Base-by-base conservation (phyloP, 2,888 invertebrate species). In the Chrysomela aeneicollis region DNA sequence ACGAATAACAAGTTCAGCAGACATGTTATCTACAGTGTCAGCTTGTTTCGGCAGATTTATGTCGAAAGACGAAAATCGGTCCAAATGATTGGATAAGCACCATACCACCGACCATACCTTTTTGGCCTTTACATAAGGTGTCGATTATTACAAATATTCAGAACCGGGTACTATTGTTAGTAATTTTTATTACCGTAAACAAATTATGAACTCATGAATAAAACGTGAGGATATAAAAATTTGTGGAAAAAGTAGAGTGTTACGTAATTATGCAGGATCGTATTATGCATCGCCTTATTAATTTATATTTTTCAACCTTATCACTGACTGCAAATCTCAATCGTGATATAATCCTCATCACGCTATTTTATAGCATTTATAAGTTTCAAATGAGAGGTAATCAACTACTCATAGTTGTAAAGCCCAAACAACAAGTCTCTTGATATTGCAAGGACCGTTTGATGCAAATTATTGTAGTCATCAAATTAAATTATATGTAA, bases 41-140 rank as follows among this genome's bases (percentile, higher is more conserved):
- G 26, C 60, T 52, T 60, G 60, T 60, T 60, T 60, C 53, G 52
- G 59, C 42, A 22, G 52, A 51, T 42, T 51, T 42, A 32, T 19
- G 35, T 59, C 50, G 18, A 60, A 59, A n/a, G n/a, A 54, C 35
- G 35, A 59, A 53, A 52, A 53, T 42, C 46, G 52, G 42, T 42
- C 42, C 37, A 46, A 37, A 60, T 49, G 52, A 51, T 42, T 42
- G 42, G 6, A 15, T 15, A 42, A 42, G n/a, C 15, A 2, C n/a
- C 4, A 15, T 15, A 10, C 8, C n/a, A n/a, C n/a, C n/a, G n/a
- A n/a, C n/a, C n/a, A n/a, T n/a, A n/a, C n/a, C n/a, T n/a, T n/a
- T n/a, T n/a, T n/a, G n/a, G n/a, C n/a, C 15, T 42, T 42, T 42
- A 15, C 42, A 42, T 42, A 42, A 42, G 42, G 42, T 10, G 42